Evolutionary conservation across 2,888 invertebrate species (phyloP).

Genomic region (Blera fallax): DNA sequence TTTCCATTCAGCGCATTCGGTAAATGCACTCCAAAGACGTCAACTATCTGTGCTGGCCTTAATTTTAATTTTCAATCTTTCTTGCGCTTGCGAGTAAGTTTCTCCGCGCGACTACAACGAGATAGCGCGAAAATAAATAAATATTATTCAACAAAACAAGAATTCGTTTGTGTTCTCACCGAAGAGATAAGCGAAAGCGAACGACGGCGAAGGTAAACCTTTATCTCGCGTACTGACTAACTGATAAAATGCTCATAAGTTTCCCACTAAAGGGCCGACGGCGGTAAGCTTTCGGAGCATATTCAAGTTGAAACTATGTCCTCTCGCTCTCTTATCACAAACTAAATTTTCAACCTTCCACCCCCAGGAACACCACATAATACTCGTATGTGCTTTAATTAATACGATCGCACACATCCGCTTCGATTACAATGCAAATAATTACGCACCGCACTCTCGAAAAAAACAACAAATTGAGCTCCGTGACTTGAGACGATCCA

Average conservation of each 20-base stretch:
- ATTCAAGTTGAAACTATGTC: neutral
- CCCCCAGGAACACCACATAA: neutral
- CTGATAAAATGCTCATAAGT: slow-evolving; percentile 49
- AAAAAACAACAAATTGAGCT: neutral
- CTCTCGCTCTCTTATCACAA: slow-evolving; percentile 12
- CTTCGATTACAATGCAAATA: slow-evolving; percentile 65
- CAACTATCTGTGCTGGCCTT: slow-evolving; percentile 21
- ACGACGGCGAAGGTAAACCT: slow-evolving; percentile 55
- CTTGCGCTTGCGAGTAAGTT: slow-evolving; percentile 1
- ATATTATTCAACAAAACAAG: slow-evolving; percentile 37
- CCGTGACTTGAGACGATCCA: slow-evolving; percentile 14
- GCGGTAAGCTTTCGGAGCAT: slow-evolving; percentile 41
- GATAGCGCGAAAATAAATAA: slow-evolving; percentile 49
- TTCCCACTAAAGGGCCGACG: neutral
- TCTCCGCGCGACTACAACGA: slow-evolving; percentile 8
- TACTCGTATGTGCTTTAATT: slow-evolving; percentile 60
- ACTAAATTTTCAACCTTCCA: neutral
- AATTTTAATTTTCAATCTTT: slow-evolving; percentile 16
- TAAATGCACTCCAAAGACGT: slow-evolving; percentile 21
- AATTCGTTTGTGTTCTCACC: slow-evolving; percentile 52
- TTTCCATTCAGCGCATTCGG: slow-evolving; percentile 14
- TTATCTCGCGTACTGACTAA: slow-evolving; percentile 53
- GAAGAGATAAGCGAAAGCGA: slow-evolving; percentile 53
- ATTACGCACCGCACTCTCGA: slow-evolving; percentile 47
- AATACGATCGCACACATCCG: slow-evolving; percentile 62